Percentiles rank a stretch among this genome's conserved stretches.
Conservation (phyloP, 2,888 invertebrate genomes). For the Polyploca ridens region DNA sequence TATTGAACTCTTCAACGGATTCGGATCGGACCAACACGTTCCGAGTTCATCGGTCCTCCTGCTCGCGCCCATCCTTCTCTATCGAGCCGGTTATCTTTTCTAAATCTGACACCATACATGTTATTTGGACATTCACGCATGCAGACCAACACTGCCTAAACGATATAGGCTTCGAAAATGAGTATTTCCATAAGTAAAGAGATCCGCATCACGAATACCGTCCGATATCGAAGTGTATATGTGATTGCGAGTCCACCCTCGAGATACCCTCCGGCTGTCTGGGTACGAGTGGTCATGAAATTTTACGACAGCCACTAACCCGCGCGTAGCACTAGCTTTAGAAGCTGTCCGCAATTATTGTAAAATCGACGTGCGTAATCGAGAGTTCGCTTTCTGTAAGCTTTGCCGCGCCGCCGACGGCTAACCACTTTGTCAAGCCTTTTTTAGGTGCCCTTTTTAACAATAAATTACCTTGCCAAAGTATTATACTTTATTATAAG, state of each 20-base stretch:
- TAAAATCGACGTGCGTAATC: conserved; percentile 64
- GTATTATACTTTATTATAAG: conserved; percentile 50
- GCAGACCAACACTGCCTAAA: conserved; percentile 25
- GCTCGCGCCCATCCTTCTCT: conserved; percentile 52
- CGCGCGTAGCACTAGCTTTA: conserved; percentile 63
- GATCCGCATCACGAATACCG: conserved; percentile 29
- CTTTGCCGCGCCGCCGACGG: conserved; percentile 44
- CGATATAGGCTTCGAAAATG: conserved; percentile 37
- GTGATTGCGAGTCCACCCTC: conserved; percentile 40
- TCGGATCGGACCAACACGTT: conserved; percentile 62
- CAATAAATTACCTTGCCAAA: conserved; percentile 54
- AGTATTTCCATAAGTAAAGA: conserved; percentile 49
- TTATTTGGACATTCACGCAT: conserved; percentile 56
- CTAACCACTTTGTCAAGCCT: conserved; percentile 58
- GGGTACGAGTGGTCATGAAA: conserved; percentile 64
- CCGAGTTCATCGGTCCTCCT: conserved; percentile 60
- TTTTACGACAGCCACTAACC: conserved; percentile 73
- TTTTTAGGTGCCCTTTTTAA: conserved; percentile 59
- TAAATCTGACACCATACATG: conserved; percentile 70
- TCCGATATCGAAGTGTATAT: conserved; percentile 39
- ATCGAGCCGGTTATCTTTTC: conserved; percentile 64
- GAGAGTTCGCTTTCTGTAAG: conserved; percentile 47
- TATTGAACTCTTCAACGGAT: conserved; percentile 77
- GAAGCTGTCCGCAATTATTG: conserved; percentile 67
- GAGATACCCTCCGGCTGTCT: conserved; percentile 53